Evolutionary conservation across 2,888 invertebrate species (phyloP).

Genomic region (Macrosoma leucophasiata): DNA sequence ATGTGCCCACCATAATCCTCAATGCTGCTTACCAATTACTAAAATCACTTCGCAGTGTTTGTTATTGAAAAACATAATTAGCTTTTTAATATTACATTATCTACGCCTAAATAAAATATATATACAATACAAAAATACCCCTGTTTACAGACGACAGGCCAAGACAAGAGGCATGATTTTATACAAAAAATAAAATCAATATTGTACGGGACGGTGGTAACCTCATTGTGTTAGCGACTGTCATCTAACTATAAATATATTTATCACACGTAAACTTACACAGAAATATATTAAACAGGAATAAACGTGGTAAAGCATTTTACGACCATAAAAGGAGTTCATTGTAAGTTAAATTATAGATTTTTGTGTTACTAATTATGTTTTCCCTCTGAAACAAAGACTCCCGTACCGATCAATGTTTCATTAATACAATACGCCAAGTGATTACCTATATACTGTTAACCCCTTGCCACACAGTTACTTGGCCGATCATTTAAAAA

Average conservation of each 20-base stretch:
- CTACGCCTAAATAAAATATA: slow-evolving; percentile 55
- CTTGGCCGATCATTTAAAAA: slow-evolving; percentile 45
- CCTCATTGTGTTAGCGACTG: slow-evolving; percentile 72
- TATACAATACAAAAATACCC: slow-evolving; percentile 62
- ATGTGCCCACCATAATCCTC: slow-evolving; percentile 45
- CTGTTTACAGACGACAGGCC: slow-evolving; percentile 71
- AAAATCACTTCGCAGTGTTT: slow-evolving; percentile 52
- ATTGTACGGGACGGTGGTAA: slow-evolving; percentile 59
- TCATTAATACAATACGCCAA: slow-evolving; percentile 40
- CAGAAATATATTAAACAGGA: slow-evolving; percentile 35
- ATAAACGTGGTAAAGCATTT: slow-evolving; percentile 8
- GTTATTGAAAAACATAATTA: slow-evolving; percentile 69
- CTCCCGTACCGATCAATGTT: slow-evolving; percentile 73
- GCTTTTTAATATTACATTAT: slow-evolving; percentile 40
- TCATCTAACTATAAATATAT: slow-evolving; percentile 66
- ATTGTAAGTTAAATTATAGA: slow-evolving; percentile 13
- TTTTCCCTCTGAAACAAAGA: slow-evolving; percentile 69
- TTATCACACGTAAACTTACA: slow-evolving; percentile 62
- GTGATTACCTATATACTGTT: slow-evolving; percentile 34
- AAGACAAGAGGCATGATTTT: slow-evolving; percentile 73
- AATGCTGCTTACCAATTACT: slow-evolving; percentile 55
- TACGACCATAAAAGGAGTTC: slow-evolving; percentile 12
- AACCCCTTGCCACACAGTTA: slow-evolving; percentile 60
- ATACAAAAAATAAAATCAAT: slow-evolving; percentile 73
- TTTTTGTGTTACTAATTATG: slow-evolving; percentile 53